phyloP scores from a whole-genome alignment of 2,113 vertebrate species.

The Platanista minor region DNA sequence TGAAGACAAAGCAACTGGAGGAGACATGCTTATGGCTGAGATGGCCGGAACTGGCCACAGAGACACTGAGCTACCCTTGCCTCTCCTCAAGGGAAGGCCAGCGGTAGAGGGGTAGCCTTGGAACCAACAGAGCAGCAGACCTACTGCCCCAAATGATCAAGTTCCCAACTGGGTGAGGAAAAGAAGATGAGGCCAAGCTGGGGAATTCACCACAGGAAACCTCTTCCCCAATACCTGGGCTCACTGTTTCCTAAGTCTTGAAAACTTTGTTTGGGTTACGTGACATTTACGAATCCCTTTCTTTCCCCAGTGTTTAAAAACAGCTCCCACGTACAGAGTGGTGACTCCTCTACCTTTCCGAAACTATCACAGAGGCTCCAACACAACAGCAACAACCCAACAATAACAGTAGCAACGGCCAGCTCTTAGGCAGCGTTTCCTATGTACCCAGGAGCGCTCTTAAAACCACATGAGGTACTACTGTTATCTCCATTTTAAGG shows the following conservation, averaged over 20 bases:
- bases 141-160: background rate
- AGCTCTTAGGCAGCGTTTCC: background rate
- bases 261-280: background rate
- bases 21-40: background rate
- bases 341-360: background rate
- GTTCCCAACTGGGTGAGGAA: background rate
- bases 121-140: background rate
- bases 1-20: background rate
- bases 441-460: background rate
- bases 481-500: background rate
- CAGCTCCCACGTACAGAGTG: background rate
- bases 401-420: rapidly evolving
- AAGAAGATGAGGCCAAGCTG: background rate
- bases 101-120: background rate
- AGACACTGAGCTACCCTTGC: background rate
- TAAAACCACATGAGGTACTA: background rate
- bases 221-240: background rate
- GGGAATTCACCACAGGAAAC: background rate
- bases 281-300: background rate
- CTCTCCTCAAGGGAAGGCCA: background rate
- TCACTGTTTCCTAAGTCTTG: background rate
- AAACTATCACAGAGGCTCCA: background rate
- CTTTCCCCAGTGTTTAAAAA: background rate
- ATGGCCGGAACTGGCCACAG: background rate
- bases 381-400: background rate